Evolutionary conservation across 2,888 invertebrate genomes (phyloP).

Genomic region (Thysanoteuthis rhombus): DNA sequence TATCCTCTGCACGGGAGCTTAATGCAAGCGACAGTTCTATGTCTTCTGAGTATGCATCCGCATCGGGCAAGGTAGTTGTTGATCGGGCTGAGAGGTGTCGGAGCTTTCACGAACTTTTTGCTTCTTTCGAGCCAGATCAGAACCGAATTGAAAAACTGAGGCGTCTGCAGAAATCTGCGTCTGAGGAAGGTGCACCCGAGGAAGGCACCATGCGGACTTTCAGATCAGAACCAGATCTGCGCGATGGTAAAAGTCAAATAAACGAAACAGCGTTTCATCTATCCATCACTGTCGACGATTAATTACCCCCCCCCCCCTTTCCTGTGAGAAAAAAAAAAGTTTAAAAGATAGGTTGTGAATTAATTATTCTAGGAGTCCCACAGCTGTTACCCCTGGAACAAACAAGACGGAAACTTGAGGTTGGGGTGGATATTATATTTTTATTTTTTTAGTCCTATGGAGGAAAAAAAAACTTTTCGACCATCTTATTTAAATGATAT

Average conservation of each 20-base stretch:
- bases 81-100: slow-evolving; percentile 46
- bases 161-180: slow-evolving; percentile 52
- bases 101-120: slow-evolving; percentile 59
- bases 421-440: too few relatives aligned
- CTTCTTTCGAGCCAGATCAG: slow-evolving; percentile 52
- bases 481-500: neutral
- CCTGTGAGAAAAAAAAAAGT: neutral
- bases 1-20: neutral
- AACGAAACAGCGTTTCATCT: neutral
- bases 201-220: slow-evolving; percentile 49
- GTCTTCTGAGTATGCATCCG: neutral
- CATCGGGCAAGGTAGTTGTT: neutral
- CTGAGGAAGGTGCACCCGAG: slow-evolving; percentile 49
- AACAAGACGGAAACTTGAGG: too few relatives aligned
- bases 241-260: neutral
- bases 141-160: slow-evolving; percentile 42
- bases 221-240: slow-evolving; percentile 44
- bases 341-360: too few relatives aligned
- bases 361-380: too few relatives aligned
- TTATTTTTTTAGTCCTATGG: neutral
- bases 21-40: slow-evolving; percentile 1
- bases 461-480: neutral
- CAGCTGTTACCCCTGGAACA: too few relatives aligned
- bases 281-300: neutral
- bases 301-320: neutral